Evolutionary conservation across 2,888 invertebrate genomes (phyloP), one percentile per base, ranked within the genome.

Genomic region (Conops quadrifasciatus): DNA sequence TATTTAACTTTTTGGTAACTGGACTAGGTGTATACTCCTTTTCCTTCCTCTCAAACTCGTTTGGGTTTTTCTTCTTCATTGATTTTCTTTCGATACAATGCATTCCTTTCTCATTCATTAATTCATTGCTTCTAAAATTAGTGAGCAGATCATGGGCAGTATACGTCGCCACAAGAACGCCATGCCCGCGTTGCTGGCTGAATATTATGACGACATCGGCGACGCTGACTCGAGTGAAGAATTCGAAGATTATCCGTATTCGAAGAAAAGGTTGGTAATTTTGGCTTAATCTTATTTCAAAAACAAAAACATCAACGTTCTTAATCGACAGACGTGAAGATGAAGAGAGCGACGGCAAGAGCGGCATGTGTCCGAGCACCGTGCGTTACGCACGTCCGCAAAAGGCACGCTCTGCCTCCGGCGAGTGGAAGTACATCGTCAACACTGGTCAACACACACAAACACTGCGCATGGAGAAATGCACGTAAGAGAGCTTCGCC

Each of bases 391-490:
- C 93, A 0, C 87, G 93, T 15, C 94, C 94, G 0, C 94, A 94
- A 82, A 88, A 93, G 72, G 94, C 94, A 0, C 88, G 93, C 66
- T 93, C 93, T 0, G 92, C 93, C 0, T 91, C 91, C 1, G 94
- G 94, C 0, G 89, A 91, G 76, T 94, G 94, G 94, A 94, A 94
- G 81, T 94, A 91, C 80, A 93, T 94, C 76, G 94, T 94, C 60
- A 94, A 94, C 79, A 93, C 94, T 0, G 93, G 92, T 0, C 93
- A 93, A 74, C 93, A 94, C 79, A 93, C 93, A 9, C 94, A 94
- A 86, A 94, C 94, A 0, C 82, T 94, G 65, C 86, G 94, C 11
- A 86, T 94, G 71, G 94, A 94, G 82, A 93, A 94, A 81, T 94
- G 94, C 87, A 83, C 79, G 84, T 84, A 73, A 87, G 11, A 49